These are phyloP conservation scores for Pipistrellus pygmaeus DNA, from an alignment of 2,797 vertebrate species.

Conservation along the genomic window DNA sequence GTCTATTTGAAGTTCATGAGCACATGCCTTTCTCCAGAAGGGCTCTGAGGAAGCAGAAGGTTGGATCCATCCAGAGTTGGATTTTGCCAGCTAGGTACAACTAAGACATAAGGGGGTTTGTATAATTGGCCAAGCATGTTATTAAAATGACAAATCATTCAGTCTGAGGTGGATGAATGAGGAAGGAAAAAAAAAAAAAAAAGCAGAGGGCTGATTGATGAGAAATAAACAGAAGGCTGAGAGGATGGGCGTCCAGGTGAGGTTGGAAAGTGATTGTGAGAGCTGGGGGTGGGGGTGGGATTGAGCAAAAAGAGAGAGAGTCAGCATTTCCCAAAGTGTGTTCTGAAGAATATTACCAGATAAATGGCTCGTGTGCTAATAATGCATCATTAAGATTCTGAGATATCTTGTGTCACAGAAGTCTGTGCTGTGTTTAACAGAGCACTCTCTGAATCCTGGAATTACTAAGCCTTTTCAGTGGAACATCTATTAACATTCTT, in stretches of 20 bases:
- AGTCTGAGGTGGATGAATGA: background rate
- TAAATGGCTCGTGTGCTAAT: background rate
- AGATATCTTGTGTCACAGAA: background rate
- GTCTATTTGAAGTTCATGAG: background rate
- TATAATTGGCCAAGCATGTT: background rate
- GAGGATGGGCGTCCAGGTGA: background rate
- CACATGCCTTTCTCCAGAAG: background rate
- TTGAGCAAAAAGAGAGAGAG: background rate
- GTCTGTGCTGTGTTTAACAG: background rate
- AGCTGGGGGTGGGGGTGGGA: background rate
- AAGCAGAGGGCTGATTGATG: background rate
- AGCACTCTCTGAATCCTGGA: background rate
- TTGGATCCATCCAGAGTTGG: background rate
- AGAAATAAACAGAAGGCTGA: background rate
- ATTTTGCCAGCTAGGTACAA: background rate
- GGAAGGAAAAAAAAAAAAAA: constrained; percentile 4
- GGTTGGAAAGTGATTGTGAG: background rate
- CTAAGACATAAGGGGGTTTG: background rate
- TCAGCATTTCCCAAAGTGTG: background rate
- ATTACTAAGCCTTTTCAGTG: background rate
- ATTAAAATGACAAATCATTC: background rate
- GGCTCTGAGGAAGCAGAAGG: background rate
- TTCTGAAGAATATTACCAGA: background rate
- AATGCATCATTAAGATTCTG: background rate
- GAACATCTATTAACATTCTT: constrained; percentile 6